phyloP scores from a whole-genome alignment of 2,888 invertebrate species.

The Epiblema foenella region DNA sequence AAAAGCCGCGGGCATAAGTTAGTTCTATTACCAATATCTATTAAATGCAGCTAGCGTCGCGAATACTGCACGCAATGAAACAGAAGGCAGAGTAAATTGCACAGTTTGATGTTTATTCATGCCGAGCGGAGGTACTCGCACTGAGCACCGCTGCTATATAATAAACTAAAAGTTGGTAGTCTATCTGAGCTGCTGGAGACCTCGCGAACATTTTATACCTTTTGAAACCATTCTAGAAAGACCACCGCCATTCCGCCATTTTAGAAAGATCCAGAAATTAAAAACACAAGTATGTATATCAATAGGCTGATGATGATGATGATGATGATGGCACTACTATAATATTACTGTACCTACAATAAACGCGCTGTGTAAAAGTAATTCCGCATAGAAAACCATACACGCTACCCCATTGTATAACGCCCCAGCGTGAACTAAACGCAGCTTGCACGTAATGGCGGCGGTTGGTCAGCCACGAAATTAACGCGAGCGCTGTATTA shows the following conservation, averaged over 20 bases:
- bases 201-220: too few relatives aligned
- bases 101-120: slow-evolving; percentile 33
- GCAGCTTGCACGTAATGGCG: slow-evolving; percentile 26
- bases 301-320: not conserved
- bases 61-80: slow-evolving; percentile 3
- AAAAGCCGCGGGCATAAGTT: too few relatives aligned
- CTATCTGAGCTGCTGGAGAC: too few relatives aligned
- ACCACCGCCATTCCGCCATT: too few relatives aligned
- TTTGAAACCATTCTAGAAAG: too few relatives aligned
- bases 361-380: not conserved
- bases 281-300: too few relatives aligned
- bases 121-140: slow-evolving; percentile 3
- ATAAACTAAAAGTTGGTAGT: too few relatives aligned
- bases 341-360: too few relatives aligned
- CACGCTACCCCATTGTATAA: slow-evolving; percentile 13
- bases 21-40: not conserved
- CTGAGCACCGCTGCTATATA: not conserved
- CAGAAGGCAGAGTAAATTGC: slow-evolving; percentile 17
- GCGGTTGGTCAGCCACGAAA: slow-evolving; percentile 42
- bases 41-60: not conserved
- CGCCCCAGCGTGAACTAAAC: slow-evolving; percentile 24
- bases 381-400: not conserved
- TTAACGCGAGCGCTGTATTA: slow-evolving; percentile 39
- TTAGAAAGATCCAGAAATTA: too few relatives aligned
- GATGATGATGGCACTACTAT: too few relatives aligned